Evolutionary conservation across 2,888 invertebrate species (phyloP).

Genomic region (Lithophane leautieri): DNA sequence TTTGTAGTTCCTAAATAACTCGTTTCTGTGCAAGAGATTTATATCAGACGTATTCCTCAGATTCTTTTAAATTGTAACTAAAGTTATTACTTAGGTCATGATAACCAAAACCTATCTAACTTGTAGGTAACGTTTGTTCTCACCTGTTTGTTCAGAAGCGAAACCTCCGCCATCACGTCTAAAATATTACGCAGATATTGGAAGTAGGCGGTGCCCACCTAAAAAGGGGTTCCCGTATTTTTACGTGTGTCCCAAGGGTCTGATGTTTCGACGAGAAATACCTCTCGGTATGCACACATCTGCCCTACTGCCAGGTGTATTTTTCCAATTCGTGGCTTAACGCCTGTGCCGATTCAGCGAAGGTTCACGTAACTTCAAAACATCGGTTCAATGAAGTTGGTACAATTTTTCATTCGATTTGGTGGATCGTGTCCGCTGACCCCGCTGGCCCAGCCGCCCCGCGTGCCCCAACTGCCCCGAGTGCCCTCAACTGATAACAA

Average conservation of each 20-base stretch:
- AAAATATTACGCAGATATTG: conserved; percentile 64
- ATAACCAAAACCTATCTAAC: conserved; percentile 35
- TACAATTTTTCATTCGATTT: conserved; percentile 59
- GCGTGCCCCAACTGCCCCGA: conserved; percentile 42
- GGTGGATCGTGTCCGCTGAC: conserved; percentile 42
- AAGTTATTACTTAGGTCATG: conserved; percentile 6
- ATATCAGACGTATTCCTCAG: not conserved
- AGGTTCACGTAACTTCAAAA: conserved; percentile 38
- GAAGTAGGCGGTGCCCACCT: conserved; percentile 58
- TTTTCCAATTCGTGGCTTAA: conserved; percentile 56
- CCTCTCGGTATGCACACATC: conserved; percentile 54
- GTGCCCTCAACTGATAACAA: conserved; percentile 83
- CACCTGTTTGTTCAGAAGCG: conserved; percentile 13
- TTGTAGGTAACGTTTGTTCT: conserved; percentile 22
- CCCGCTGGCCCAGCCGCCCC: conserved; percentile 22
- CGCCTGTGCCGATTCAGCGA: conserved; percentile 8
- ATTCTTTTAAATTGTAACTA: not conserved
- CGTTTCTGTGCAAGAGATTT: conserved; percentile 1
- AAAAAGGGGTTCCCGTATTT: conserved; percentile 60
- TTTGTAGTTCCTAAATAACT: not conserved
- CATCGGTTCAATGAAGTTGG: conserved; percentile 54
- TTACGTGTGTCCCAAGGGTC: conserved; percentile 61
- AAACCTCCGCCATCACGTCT: conserved; percentile 46
- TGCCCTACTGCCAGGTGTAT: conserved; percentile 8
- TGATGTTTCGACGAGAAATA: conserved; percentile 59